Evolutionary conservation across 2,888 invertebrate species (phyloP).

Genomic region (Choreutis nemorana): DNA sequence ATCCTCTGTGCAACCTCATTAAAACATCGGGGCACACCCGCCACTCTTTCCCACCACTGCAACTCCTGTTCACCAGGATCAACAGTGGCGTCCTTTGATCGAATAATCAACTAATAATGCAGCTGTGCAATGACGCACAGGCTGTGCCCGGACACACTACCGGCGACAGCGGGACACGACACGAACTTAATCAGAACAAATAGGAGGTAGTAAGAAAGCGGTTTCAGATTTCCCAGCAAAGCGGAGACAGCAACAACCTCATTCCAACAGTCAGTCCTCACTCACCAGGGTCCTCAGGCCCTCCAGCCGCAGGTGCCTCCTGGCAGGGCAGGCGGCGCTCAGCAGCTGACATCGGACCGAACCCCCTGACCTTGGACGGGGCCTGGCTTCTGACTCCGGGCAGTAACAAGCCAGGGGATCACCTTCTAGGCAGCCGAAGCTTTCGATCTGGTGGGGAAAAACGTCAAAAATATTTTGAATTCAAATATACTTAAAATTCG

Average conservation of each 20-base stretch:
- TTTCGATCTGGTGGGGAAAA: slow-evolving; percentile 45
- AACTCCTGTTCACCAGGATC: too few relatives aligned
- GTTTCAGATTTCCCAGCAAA: too few relatives aligned
- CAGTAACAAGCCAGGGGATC: slow-evolving; percentile 79
- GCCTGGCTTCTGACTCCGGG: slow-evolving; percentile 11
- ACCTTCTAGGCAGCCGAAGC: slow-evolving; percentile 69
- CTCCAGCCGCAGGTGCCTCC: slow-evolving; percentile 84
- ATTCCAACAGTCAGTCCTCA: too few relatives aligned
- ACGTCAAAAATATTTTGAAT: neutral
- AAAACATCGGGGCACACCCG: too few relatives aligned
- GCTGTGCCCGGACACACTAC: too few relatives aligned
- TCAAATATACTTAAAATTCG: neutral
- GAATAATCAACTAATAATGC: too few relatives aligned
- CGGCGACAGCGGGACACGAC: too few relatives aligned
- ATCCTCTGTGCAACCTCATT: neutral
- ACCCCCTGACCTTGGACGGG: slow-evolving; percentile 52
- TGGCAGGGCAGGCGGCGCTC: slow-evolving; percentile 83
- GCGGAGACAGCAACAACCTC: too few relatives aligned
- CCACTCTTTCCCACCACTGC: too few relatives aligned
- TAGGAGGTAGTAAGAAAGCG: neutral
- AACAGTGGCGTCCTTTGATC: too few relatives aligned
- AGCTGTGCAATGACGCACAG: too few relatives aligned
- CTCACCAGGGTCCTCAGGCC: slow-evolving; percentile 77
- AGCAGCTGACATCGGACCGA: slow-evolving; percentile 77
- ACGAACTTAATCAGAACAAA: neutral